Evolutionary conservation across 2,888 invertebrate species (phyloP).

Genomic region (Gandaritis pyraliata): DNA sequence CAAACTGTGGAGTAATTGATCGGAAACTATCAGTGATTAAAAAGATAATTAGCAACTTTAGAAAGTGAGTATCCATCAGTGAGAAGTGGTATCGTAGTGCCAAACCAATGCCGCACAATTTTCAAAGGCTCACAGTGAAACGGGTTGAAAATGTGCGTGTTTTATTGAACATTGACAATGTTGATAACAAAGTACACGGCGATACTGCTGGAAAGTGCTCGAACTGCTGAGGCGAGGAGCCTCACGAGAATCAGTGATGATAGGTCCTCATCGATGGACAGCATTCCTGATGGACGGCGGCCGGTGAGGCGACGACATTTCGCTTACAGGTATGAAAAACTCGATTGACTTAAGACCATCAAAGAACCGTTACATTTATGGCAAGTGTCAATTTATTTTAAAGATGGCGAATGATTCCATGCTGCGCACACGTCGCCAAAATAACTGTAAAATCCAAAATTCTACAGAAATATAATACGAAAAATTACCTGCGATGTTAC

Average conservation of each 20-base stretch:
- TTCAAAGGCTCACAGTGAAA: slow-evolving; percentile 10
- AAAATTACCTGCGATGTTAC: too few relatives aligned
- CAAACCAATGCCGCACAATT: not conserved
- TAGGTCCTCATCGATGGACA: slow-evolving; percentile 69
- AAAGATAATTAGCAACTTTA: not conserved
- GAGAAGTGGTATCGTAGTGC: not conserved
- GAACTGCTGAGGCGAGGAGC: slow-evolving; percentile 73
- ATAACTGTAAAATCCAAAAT: too few relatives aligned
- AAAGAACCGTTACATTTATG: too few relatives aligned
- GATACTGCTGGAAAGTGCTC: slow-evolving; percentile 87
- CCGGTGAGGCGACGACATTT: slow-evolving; percentile 65
- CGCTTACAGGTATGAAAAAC: slow-evolving; percentile 62
- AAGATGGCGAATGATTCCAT: too few relatives aligned
- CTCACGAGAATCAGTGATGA: slow-evolving; percentile 54
- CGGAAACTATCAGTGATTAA: slow-evolving; percentile 8
- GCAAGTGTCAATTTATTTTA: too few relatives aligned
- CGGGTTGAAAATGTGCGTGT: slow-evolving; percentile 1
- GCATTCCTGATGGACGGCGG: slow-evolving; percentile 58
- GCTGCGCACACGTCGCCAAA: too few relatives aligned
- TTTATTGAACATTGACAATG: slow-evolving; percentile 67
- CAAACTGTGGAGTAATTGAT: not conserved
- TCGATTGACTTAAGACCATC: not conserved
- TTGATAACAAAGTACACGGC: slow-evolving; percentile 89
- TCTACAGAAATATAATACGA: not conserved
- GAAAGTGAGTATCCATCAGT: not conserved